These are phyloP conservation scores for Meleagris gallopavo DNA, from an alignment of 2,113 vertebrate genomes.

Conservation along the genomic window DNA sequence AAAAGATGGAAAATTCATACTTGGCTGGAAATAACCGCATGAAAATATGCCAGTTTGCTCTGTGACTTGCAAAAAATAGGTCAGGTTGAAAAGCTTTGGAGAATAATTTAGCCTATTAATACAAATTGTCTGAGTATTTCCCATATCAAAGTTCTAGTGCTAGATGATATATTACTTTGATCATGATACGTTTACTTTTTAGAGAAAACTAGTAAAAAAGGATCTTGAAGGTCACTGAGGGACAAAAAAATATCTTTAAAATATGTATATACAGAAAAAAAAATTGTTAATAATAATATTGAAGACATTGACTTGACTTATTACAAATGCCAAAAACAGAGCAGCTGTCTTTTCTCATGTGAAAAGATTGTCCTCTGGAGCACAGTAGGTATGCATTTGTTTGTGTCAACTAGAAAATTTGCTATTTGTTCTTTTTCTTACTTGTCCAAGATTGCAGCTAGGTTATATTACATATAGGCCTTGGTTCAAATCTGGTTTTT, in stretches of 20 bases:
- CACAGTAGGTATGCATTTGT: background rate
- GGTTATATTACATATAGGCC: background rate
- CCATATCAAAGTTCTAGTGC: background rate
- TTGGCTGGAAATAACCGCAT: rapidly evolving
- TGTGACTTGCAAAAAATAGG: background rate
- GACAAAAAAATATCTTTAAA: background rate
- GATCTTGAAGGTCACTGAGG: background rate
- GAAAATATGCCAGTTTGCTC: background rate
- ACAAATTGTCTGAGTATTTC: background rate
- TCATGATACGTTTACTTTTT: background rate
- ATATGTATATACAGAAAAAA: too few species aligned
- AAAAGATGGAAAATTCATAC: background rate
- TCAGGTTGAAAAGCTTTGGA: background rate
- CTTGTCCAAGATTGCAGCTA: background rate
- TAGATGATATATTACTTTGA: background rate
- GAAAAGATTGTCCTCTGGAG: background rate
- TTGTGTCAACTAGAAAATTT: background rate
- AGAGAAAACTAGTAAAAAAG: background rate
- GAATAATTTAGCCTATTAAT: background rate
- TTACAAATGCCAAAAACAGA: background rate
- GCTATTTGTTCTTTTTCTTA: background rate
- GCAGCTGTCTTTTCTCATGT: background rate
- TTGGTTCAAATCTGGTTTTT: background rate
- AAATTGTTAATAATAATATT: background rate
- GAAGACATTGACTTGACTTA: background rate